Percentiles rank a stretch among this genome's conserved stretches.
These are phyloP conservation scores for Rhynchophorus ferrugineus DNA, from an alignment of 1,140 invertebrate genomes.

Conservation along the genomic window DNA sequence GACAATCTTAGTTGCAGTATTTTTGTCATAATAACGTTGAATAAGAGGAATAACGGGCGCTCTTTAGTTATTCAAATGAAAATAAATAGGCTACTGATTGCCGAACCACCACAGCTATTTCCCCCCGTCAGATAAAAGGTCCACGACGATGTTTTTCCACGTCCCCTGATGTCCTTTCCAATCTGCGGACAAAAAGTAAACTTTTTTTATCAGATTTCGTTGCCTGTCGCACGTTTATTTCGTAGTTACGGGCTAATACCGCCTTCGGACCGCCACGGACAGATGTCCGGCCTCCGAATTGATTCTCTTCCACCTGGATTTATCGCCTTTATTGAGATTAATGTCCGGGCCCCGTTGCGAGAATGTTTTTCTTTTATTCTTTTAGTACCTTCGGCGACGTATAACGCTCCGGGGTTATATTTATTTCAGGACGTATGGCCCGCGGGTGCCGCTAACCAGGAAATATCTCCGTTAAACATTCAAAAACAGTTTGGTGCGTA, in stretches of 20 bases:
- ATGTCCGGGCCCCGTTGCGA: slow-evolving; percentile 8
- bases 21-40: no score
- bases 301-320: slow-evolving; percentile 27
- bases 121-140: no score
- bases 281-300: slow-evolving; percentile 24
- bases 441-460: not conserved
- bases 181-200: not conserved
- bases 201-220: no score
- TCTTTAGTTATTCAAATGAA: no score
- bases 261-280: slow-evolving; percentile 9
- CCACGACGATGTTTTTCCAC: no score
- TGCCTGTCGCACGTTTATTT: slow-evolving; percentile 6
- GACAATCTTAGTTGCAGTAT: no score
- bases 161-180: no score
- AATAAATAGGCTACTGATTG: no score
- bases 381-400: slow-evolving; percentile 2
- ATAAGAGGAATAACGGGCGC: no score
- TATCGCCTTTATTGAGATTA: slow-evolving; percentile 27
- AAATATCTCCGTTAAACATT: not conserved
- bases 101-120: no score
- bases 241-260: not conserved
- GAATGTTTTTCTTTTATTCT: slow-evolving; percentile 3
- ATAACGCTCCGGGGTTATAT: slow-evolving; percentile 15
- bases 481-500: no score
- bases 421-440: slow-evolving; percentile 10